Conservation (phyloP, 2,888 invertebrate species). For the Tanytarsus gracilentus region DNA sequence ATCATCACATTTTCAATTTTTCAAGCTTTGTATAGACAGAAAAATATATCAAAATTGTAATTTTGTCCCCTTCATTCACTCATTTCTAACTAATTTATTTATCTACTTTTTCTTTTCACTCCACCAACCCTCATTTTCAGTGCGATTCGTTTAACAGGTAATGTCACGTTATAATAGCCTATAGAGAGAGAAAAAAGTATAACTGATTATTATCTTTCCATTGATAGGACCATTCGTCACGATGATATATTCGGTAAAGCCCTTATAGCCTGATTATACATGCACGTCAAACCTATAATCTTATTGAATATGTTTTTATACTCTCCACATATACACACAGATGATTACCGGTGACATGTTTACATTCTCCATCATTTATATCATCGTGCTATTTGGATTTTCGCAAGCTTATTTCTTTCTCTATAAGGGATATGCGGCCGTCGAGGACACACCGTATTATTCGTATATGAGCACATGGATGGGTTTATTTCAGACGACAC, state of each 20-base stretch:
- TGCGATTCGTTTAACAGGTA: constrained; percentile 66
- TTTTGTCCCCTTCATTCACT: neutral
- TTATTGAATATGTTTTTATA: neutral
- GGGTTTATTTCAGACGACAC: constrained; percentile 93
- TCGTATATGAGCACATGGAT: constrained; percentile 74
- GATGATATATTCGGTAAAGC: constrained; percentile 83
- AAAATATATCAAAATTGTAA: too few relatives aligned
- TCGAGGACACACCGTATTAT: constrained; percentile 22
- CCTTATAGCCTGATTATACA: neutral
- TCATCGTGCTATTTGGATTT: constrained; percentile 89
- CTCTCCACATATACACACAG: too few relatives aligned
- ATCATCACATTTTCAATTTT: too few relatives aligned
- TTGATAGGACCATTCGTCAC: constrained; percentile 91
- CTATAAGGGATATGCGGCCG: constrained; percentile 57
- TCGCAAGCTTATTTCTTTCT: constrained; percentile 93
- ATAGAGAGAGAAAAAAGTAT: neutral
- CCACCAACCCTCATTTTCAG: constrained; percentile 46
- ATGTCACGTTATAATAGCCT: neutral
- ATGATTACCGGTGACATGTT: constrained; percentile 99
- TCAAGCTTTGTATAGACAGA: too few relatives aligned
- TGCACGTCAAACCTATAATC: too few relatives aligned
- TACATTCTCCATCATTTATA: constrained; percentile 95
- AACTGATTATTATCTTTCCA: too few relatives aligned
- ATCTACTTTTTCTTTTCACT: neutral
- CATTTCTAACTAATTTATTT: neutral